phyloP scores from a whole-genome alignment of 1,140 invertebrate species.

The Drosophila repletoides region DNA sequence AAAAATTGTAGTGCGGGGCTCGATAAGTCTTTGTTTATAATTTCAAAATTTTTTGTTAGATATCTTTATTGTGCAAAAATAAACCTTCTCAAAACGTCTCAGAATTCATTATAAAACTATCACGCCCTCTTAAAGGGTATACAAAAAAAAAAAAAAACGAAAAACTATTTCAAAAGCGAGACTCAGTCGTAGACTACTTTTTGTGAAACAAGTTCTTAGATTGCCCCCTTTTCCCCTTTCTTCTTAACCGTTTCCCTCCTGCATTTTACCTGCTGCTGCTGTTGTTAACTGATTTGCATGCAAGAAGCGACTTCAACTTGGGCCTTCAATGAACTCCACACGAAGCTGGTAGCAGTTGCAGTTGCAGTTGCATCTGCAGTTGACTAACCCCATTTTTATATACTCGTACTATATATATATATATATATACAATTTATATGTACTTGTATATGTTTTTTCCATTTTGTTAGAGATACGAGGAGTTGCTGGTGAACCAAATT shows the following conservation, averaged over 20 bases:
- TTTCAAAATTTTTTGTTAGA: no score
- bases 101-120: no score
- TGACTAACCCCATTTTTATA: constrained; percentile 37
- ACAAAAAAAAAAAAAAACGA: constrained; percentile 27
- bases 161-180: constrained; percentile 59
- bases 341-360: constrained; percentile 8
- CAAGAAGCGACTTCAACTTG: constrained; percentile 45
- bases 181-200: constrained; percentile 13
- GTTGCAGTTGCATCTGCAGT: constrained; percentile 23
- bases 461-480: constrained; percentile 85
- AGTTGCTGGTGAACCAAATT: constrained; percentile 88
- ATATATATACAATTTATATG: not conserved
- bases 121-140: no score
- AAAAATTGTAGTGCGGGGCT: no score
- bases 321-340: constrained; percentile 31
- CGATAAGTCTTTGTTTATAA: no score
- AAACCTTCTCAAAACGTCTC: no score
- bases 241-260: constrained; percentile 17
- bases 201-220: constrained; percentile 60
- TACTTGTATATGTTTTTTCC: constrained; percentile 36
- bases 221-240: not conserved
- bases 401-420: constrained; percentile 1
- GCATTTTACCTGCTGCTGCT: constrained; percentile 16
- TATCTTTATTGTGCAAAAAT: not conserved
- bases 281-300: constrained; percentile 71